Percentiles rank a stretch among this genome's conserved stretches.
Conservation (phyloP, 2,888 invertebrate species). For the Acronicta leporina region DNA sequence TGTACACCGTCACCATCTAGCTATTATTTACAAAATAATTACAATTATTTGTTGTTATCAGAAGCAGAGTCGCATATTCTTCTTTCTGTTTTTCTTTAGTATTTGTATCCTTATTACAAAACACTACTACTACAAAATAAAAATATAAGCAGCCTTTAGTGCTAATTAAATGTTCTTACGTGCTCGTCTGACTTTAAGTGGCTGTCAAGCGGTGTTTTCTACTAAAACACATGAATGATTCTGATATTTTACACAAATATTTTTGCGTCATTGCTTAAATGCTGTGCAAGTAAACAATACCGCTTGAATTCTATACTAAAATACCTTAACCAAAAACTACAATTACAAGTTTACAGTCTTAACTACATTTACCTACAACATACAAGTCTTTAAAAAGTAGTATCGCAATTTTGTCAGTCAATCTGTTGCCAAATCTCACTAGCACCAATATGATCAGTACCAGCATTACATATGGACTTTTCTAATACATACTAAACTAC, state of each 20-base stretch:
- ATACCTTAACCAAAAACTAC: neutral
- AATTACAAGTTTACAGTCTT: constrained; percentile 2
- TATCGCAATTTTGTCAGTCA: neutral
- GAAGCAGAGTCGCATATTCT: neutral
- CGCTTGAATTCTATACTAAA: neutral
- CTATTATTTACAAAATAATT: constrained; percentile 34
- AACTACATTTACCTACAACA: constrained; percentile 6
- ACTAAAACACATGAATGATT: neutral
- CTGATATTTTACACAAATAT: neutral
- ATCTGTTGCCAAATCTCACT: neutral
- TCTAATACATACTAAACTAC: no score
- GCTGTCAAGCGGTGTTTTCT: neutral
- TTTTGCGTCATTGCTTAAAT: neutral
- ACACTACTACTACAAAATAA: neutral
- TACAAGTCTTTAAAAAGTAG: neutral
- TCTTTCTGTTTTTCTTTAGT: neutral
- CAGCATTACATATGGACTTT: no score
- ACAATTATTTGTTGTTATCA: neutral
- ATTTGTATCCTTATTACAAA: neutral
- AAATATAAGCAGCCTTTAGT: neutral
- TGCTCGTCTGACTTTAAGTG: neutral
- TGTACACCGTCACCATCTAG: constrained; percentile 43
- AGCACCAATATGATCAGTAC: neutral
- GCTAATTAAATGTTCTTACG: neutral
- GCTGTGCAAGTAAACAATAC: neutral